phyloP scores from a whole-genome alignment of 2,888 invertebrate species.

The Aspidiotus rigidus region DNA sequence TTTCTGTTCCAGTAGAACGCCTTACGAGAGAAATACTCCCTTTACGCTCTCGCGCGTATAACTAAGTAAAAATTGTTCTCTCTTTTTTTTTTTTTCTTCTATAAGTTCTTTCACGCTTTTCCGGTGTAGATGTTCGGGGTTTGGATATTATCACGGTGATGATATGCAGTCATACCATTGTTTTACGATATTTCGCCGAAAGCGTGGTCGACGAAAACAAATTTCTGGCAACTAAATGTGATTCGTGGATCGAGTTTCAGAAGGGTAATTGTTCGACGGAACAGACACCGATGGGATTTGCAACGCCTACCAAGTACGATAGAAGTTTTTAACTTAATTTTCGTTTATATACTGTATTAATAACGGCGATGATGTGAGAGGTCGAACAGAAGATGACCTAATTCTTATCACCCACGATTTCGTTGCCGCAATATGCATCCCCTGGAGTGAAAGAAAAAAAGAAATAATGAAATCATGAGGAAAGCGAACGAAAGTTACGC shows the following conservation, averaged over 20 bases:
- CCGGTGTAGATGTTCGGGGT: constrained; percentile 10
- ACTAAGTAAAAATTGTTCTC: background rate
- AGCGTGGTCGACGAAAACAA: constrained; percentile 16
- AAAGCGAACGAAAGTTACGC: too few relatives aligned
- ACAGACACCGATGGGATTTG: constrained; percentile 18
- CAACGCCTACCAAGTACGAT: constrained; percentile 14
- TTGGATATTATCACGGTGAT: constrained; percentile 20
- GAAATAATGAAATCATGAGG: too few relatives aligned
- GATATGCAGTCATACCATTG: constrained; percentile 26
- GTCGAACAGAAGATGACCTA: too few relatives aligned
- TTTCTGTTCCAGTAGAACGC: background rate
- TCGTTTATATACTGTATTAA: too few relatives aligned
- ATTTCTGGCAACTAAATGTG: constrained; percentile 15
- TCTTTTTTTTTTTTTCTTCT: background rate
- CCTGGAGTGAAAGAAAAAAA: too few relatives aligned
- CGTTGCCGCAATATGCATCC: too few relatives aligned
- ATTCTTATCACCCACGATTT: too few relatives aligned
- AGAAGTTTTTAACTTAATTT: too few relatives aligned
- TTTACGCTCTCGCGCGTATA: too few relatives aligned
- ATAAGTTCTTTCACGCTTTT: background rate
- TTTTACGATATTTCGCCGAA: constrained; percentile 22
- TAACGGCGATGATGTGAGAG: too few relatives aligned
- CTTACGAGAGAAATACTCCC: too few relatives aligned
- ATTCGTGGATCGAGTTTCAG: constrained; percentile 21
- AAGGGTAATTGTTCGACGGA: constrained; percentile 11